A percentile compares a stretch with the other conserved stretches of the same genome.
Conservation (phyloP, 2,113 vertebrate species). For the Pimephales promelas region DNA sequence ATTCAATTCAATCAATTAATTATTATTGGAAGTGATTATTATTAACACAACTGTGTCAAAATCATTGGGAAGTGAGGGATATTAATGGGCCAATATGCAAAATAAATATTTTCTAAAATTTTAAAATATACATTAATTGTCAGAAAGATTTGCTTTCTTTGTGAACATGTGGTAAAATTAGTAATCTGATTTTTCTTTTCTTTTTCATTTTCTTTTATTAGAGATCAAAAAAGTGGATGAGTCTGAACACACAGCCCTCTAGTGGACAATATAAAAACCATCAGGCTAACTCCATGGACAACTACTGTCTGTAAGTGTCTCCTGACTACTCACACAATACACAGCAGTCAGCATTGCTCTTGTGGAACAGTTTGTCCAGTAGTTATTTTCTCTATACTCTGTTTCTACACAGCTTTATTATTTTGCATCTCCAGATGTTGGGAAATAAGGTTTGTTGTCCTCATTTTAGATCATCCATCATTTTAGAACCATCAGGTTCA, state of each 20-base stretch:
- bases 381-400: not conserved
- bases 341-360: not conserved
- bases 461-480: not conserved
- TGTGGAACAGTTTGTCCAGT: not conserved
- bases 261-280: conserved; percentile 9
- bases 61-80: not conserved
- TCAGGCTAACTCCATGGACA: not conserved
- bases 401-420: not conserved
- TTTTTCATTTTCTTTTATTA: not conserved
- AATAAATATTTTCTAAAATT: not conserved
- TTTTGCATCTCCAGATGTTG: not conserved
- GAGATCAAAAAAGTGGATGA: not conserved
- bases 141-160: not conserved
- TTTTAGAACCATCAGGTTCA: too few species aligned
- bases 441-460: not conserved
- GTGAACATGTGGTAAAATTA: not conserved
- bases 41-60: too few species aligned
- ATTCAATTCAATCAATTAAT: too few species aligned
- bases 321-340: not conserved
- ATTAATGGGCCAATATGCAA: not conserved
- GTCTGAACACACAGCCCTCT: conserved; percentile 7
- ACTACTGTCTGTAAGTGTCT: not conserved
- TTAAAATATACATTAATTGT: not conserved
- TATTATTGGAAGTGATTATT: too few species aligned
- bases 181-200: not conserved